phyloP scores from a whole-genome alignment of 2,888 invertebrate genomes.

The Graphium colonna region DNA sequence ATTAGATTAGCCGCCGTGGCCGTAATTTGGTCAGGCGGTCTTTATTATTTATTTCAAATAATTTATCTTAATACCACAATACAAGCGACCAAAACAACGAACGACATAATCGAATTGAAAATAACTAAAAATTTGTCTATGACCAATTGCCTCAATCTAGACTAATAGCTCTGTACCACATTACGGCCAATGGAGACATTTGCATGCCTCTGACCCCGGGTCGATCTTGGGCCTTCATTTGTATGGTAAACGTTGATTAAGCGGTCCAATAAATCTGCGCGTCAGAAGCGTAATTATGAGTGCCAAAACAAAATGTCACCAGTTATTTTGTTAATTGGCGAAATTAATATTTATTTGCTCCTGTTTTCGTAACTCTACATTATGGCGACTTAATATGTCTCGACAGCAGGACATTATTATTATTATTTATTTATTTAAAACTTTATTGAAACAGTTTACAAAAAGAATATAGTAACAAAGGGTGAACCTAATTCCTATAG shows the following conservation, averaged over 20 bases:
- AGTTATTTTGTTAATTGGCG: slow-evolving; percentile 15
- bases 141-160: slow-evolving; percentile 36
- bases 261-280: slow-evolving; percentile 29
- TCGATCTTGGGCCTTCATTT: slow-evolving; percentile 29
- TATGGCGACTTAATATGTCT: too few relatives aligned
- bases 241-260: slow-evolving; percentile 34
- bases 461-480: too few relatives aligned
- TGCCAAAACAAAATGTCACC: slow-evolving; percentile 2
- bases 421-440: too few relatives aligned
- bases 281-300: slow-evolving; percentile 7
- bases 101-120: background rate
- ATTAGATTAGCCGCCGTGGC: too few relatives aligned
- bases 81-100: too few relatives aligned
- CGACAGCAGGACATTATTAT: too few relatives aligned
- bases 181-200: slow-evolving; percentile 51
- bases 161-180: slow-evolving; percentile 33
- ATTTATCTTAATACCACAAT: too few relatives aligned
- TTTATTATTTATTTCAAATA: too few relatives aligned
- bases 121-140: slow-evolving; percentile 20
- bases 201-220: slow-evolving; percentile 49
- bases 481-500: too few relatives aligned
- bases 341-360: slow-evolving; percentile 13
- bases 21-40: too few relatives aligned
- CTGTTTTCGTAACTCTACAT: background rate
- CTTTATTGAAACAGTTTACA: background rate